Conservation (phyloP, 2,113 vertebrate species). For the Shinisaurus crocodilurus region DNA sequence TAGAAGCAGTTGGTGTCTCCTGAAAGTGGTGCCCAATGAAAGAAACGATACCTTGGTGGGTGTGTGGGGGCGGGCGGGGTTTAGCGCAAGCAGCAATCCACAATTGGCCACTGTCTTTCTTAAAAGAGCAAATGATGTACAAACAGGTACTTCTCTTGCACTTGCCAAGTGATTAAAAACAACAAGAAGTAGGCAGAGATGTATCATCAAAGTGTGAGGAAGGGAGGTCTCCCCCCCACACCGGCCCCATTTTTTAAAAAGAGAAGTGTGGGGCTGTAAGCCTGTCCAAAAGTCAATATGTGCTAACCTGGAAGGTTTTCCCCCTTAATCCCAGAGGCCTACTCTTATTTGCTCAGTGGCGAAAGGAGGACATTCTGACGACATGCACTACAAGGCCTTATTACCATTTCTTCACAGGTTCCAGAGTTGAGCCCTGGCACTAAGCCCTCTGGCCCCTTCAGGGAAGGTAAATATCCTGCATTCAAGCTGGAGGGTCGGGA, state of each 20-base stretch:
- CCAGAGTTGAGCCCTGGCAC: background rate
- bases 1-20: background rate
- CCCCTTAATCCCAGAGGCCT: background rate
- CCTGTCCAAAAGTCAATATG: background rate
- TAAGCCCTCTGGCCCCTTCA: background rate
- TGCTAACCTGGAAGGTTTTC: background rate
- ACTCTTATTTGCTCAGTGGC: background rate
- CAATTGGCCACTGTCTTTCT: background rate
- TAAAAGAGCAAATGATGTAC: background rate
- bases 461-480: background rate
- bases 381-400: background rate
- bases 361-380: background rate
- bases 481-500: background rate
- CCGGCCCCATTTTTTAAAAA: background rate
- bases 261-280: background rate
- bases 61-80: background rate
- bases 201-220: background rate
- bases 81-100: background rate
- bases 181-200: background rate
- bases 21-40: background rate
- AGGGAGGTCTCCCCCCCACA: background rate
- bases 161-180: background rate
- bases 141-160: background rate
- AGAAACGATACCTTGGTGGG: background rate
- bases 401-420: background rate